Percentiles rank a stretch among this genome's conserved stretches.
Evolutionary conservation across 2,888 invertebrate species (phyloP).

Genomic region (Petrophora chlorosata): DNA sequence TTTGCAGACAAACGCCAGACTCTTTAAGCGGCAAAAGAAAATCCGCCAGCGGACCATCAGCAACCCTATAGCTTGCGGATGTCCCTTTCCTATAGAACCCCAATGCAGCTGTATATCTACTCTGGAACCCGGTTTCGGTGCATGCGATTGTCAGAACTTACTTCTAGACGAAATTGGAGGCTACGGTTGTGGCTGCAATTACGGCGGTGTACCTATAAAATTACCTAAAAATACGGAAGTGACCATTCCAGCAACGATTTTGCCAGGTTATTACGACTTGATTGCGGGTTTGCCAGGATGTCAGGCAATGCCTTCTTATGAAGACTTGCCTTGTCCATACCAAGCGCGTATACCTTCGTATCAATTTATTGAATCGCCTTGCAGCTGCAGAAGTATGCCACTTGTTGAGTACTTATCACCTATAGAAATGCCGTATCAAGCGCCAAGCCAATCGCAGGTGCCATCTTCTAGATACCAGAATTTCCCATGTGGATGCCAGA

Average conservation of each 20-base stretch:
- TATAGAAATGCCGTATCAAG: conserved; percentile 1
- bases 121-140: conserved; percentile 7
- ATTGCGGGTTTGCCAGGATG: conserved; percentile 2
- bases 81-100: not conserved
- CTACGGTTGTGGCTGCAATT: conserved; percentile 21
- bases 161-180: conserved; percentile 17
- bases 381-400: conserved; percentile 4
- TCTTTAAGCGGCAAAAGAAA: conserved; percentile 24
- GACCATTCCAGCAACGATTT: conserved; percentile 10
- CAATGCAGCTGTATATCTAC: not conserved
- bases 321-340: not conserved
- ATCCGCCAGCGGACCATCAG: not conserved
- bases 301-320: not conserved
- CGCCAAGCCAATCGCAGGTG: no score
- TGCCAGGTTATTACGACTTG: conserved; percentile 9
- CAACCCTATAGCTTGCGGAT: not conserved
- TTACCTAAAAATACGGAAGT: conserved; percentile 17
- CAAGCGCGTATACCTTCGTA: not conserved
- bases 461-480: no score
- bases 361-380: not conserved
- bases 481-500: conserved; percentile 9
- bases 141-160: conserved; percentile 19
- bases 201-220: conserved; percentile 16
- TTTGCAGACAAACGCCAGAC: conserved; percentile 28
- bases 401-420: conserved; percentile 4